phyloP scores from a whole-genome alignment of 2,797 vertebrate species.

The Danio choprae region DNA sequence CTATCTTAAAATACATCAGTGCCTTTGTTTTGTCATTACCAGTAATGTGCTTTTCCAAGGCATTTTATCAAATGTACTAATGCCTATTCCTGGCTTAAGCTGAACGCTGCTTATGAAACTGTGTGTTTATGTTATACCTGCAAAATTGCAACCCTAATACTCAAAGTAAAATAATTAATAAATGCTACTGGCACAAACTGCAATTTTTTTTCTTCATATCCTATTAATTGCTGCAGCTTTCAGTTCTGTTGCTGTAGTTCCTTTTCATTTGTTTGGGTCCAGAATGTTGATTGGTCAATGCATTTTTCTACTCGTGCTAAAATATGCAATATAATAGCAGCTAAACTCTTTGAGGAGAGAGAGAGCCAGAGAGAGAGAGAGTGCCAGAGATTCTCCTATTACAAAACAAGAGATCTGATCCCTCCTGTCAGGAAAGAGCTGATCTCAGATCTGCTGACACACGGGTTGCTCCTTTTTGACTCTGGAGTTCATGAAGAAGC shows the following conservation, averaged over 20 bases:
- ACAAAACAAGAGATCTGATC: conserved; percentile 18
- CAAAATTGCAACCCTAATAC: no score
- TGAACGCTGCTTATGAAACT: no score
- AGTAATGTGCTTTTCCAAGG: no score
- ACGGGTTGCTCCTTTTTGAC: neutral
- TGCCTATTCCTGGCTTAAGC: no score
- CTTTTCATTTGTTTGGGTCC: no score
- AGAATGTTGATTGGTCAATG: neutral
- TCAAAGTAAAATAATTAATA: no score
- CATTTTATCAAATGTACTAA: no score
- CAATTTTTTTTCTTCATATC: fast-evolving
- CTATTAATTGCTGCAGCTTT: neutral
- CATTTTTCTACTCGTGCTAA: neutral
- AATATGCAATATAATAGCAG: neutral
- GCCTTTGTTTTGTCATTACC: no score
- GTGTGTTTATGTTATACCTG: no score
- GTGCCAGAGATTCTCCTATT: neutral
- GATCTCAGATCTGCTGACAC: conserved; percentile 20
- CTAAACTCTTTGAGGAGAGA: neutral
- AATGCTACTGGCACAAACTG: no score
- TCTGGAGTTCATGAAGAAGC: neutral
- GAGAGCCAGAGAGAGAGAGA: neutral
- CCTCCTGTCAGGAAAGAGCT: conserved; percentile 1
- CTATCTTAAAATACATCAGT: no score
- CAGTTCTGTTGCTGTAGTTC: neutral